Base-by-base conservation (phyloP, 1,140 invertebrate species). In the Lysiphlebus fabarum region DNA sequence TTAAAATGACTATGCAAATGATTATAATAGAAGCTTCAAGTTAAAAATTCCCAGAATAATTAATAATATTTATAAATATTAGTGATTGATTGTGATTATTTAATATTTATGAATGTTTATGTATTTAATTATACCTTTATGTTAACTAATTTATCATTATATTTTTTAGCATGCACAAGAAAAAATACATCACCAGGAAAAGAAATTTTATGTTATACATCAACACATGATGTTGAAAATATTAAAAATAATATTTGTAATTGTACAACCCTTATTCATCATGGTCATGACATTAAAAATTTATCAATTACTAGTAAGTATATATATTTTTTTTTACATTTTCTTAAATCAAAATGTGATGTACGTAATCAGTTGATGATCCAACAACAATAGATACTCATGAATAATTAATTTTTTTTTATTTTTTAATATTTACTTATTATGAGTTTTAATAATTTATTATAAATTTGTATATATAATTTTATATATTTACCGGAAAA, bases 191-290 rank as follows among this genome's bases (percentile, higher is more conserved):
- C 72, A 5, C 75, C 72, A 0, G 68, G 72, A 38, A 67, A 72
- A 53, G 74, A 79, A 55, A 69, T 79, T 43, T 55, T 76, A 17
- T 80, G 78, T 59, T 80, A 79, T 61, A 77, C 76, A 54, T 67
- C 67, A 59, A 65, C 59, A 26, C 59, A 47, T 26, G 64, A 79
- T 42, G 47, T 66, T 5, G 54, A 67, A 17, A 53, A 49, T 11
- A 50, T 79, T 11, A 65, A 68, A 10, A 70, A 75, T 10, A 65
- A 70, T 33, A 62, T 79, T 12, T 79, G 76, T 70, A 70, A 67
- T 38, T 80, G 78, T 56, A 79, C 77, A 34, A 74, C 72, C 26
- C 57, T 80, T 55, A 70, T 80, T 17, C 74, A 79, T 41, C 71
- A 77, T 65, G 74, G 74, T 55, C 67, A 79, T 53, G 66, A 77